Percentiles rank a stretch among this genome's conserved stretches.
These are phyloP conservation scores for Antidorcas marsupialis DNA, from an alignment of 2,113 vertebrate species.

Conservation along the genomic window DNA sequence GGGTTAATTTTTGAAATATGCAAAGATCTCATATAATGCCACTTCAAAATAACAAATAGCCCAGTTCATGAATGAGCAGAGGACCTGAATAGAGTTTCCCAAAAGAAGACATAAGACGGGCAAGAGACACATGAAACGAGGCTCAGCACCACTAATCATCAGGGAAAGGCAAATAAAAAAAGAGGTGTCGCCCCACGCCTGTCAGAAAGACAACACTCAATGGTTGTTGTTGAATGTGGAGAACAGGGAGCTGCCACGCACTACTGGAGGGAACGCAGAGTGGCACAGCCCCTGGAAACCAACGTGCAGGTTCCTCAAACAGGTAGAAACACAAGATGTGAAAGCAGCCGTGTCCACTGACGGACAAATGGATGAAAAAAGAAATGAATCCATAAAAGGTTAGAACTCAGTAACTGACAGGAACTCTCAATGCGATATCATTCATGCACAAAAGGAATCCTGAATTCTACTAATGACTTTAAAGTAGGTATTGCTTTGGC, in stretches of 20 bases:
- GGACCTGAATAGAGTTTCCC: not conserved
- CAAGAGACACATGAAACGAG: not conserved
- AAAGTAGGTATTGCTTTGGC: not conserved
- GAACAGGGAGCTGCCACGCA: fast-evolving
- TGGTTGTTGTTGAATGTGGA: fast-evolving
- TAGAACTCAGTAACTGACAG: not conserved
- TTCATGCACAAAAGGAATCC: not conserved
- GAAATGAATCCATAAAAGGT: not conserved
- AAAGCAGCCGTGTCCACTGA: too few species aligned
- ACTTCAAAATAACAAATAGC: not conserved
- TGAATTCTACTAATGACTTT: not conserved
- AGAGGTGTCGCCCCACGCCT: not conserved
- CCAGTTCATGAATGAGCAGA: not conserved
- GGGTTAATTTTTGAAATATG: not conserved
- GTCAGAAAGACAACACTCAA: not conserved
- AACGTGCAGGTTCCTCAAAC: fast-evolving
- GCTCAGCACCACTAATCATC: not conserved
- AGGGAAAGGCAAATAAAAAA: not conserved
- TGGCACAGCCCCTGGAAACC: not conserved
- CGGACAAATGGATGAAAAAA: not conserved
- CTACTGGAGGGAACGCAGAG: fast-evolving
- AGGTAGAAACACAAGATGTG: too few species aligned
- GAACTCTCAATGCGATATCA: not conserved
- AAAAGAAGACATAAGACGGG: not conserved
- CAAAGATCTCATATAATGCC: not conserved